These are phyloP conservation scores for Cherax destructor DNA, from an alignment of 1,140 invertebrate species.

Conservation along the genomic window DNA sequence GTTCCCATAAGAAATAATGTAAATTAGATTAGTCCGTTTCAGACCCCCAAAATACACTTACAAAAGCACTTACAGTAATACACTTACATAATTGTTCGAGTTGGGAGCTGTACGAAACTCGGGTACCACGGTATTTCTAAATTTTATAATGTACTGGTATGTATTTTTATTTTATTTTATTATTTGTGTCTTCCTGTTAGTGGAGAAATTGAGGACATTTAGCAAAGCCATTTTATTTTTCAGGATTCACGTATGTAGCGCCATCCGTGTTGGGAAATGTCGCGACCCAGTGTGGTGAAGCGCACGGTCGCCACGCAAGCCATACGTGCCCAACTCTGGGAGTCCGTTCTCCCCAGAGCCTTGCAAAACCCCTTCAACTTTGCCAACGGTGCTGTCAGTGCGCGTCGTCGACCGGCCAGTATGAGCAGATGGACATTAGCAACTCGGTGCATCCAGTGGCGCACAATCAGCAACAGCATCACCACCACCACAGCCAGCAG, in stretches of 20 bases:
- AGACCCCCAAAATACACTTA: too few species aligned
- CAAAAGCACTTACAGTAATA: too few species aligned
- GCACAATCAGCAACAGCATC: slow-evolving; percentile 31
- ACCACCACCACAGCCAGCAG: not conserved
- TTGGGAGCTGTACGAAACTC: too few species aligned
- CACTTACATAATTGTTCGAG: too few species aligned
- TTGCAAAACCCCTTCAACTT: slow-evolving; percentile 64
- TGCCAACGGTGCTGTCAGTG: slow-evolving; percentile 50
- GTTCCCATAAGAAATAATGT: too few species aligned
- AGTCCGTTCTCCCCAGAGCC: slow-evolving; percentile 51
- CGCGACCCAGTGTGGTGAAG: slow-evolving; percentile 58
- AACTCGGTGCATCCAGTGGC: slow-evolving; percentile 23
- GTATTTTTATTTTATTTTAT: too few species aligned
- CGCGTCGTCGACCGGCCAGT: slow-evolving; percentile 15
- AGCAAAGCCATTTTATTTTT: slow-evolving; percentile 73
- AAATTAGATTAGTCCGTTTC: too few species aligned
- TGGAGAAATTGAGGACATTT: not conserved
- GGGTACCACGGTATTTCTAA: too few species aligned
- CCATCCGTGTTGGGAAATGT: slow-evolving; percentile 94
- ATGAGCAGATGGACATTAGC: slow-evolving; percentile 63
- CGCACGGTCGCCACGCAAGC: slow-evolving; percentile 61
- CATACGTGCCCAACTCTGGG: slow-evolving; percentile 48
- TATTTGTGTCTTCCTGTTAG: too few species aligned
- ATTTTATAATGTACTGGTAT: too few species aligned
- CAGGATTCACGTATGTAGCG: slow-evolving; percentile 98